Percentiles rank a stretch among this genome's conserved stretches.
Evolutionary conservation across 2,797 vertebrate species (phyloP).

Genomic region (Channallabes apus): DNA sequence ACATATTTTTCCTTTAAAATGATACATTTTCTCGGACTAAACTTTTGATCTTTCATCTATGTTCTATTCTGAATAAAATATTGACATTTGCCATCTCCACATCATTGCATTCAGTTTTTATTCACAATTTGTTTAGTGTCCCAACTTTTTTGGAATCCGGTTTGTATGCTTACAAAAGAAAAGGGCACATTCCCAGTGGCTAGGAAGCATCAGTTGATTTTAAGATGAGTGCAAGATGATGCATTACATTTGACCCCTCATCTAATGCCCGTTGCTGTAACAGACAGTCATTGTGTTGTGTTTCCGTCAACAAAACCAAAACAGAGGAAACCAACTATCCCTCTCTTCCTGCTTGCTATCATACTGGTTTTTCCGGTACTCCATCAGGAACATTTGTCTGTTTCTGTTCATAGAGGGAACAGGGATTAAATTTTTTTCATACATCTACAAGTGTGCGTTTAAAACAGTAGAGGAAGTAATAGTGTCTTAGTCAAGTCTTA

Average conservation of each 20-base stretch:
- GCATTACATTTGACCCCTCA: background rate
- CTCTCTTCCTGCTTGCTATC: background rate
- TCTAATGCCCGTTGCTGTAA: background rate
- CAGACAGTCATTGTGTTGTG: background rate
- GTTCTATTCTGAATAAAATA: too few species aligned
- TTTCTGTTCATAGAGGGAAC: background rate
- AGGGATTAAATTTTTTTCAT: background rate
- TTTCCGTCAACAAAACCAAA: background rate
- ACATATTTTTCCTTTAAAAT: too few species aligned
- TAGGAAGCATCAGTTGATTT: background rate
- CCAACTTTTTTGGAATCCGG: too few species aligned
- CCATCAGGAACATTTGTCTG: too few species aligned
- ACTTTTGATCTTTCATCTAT: too few species aligned
- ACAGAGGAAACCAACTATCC: background rate
- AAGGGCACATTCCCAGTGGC: background rate
- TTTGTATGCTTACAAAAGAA: too few species aligned
- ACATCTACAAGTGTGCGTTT: background rate
- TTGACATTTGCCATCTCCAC: too few species aligned
- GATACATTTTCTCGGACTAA: too few species aligned
- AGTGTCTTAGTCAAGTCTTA: background rate
- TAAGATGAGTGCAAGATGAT: background rate
- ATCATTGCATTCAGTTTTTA: too few species aligned
- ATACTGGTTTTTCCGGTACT: background rate
- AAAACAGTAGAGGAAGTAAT: background rate
- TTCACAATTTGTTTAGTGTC: too few species aligned